Conservation (phyloP, 2,797 vertebrate genomes). For the Chiloscyllium punctatum region DNA sequence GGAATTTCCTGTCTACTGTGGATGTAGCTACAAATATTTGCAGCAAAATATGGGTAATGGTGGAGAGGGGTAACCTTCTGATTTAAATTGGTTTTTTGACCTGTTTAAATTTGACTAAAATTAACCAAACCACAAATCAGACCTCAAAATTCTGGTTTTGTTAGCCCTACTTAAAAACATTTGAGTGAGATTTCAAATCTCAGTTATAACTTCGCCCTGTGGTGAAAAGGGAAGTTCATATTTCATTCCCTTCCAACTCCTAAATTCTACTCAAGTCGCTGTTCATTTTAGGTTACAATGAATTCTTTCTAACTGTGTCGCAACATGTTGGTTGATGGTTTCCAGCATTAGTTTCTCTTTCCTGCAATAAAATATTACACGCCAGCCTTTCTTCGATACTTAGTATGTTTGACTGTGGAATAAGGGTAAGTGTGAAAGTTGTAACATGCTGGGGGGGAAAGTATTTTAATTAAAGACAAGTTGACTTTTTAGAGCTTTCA, state of each 20-base stretch:
- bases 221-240: not conserved
- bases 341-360: not conserved
- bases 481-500: not conserved
- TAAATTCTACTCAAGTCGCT: not conserved
- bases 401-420: not conserved
- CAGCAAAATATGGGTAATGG: not conserved
- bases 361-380: not conserved
- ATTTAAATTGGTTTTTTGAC: not conserved
- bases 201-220: not conserved
- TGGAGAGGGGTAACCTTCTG: slow-evolving; percentile 13
- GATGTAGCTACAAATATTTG: not conserved
- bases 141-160: not conserved
- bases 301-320: not conserved
- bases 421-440: not conserved
- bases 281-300: not conserved
- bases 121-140: slow-evolving; percentile 7
- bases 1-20: not conserved
- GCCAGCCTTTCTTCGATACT: not conserved
- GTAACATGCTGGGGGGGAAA: not conserved
- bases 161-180: slow-evolving; percentile 5
- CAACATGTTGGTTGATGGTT: not conserved
- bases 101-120: not conserved
- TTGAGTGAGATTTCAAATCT: not conserved
- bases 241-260: not conserved
- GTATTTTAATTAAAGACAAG: not conserved